These are phyloP conservation scores for Metaphire vulgaris DNA, from an alignment of 1,140 invertebrate genomes.

Conservation along the genomic window DNA sequence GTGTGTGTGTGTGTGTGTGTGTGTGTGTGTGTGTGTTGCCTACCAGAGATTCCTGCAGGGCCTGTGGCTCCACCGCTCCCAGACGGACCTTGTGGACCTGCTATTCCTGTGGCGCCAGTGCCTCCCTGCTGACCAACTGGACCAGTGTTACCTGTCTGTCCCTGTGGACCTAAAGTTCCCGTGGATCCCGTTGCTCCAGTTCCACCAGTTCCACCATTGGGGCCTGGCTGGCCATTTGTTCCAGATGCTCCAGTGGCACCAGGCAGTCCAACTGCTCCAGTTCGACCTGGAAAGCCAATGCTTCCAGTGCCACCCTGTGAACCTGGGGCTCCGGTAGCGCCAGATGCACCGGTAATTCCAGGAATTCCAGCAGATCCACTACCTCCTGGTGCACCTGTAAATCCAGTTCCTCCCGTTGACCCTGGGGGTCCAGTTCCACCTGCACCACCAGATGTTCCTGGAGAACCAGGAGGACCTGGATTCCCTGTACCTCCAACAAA, in stretches of 20 bases:
- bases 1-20: no score
- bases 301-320: constrained; percentile 12
- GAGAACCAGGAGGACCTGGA: constrained; percentile 4
- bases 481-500: not conserved
- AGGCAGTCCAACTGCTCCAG: constrained; percentile 2
- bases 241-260: constrained; percentile 5
- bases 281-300: constrained; percentile 10
- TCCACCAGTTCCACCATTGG: not conserved
- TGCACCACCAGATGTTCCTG: constrained; percentile 11
- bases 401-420: not conserved
- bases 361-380: constrained; percentile 6
- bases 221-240: not conserved
- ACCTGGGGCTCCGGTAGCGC: constrained; percentile 1
- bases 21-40: no score
- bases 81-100: not conserved
- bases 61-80: not conserved
- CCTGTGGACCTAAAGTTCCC: constrained; percentile 6
- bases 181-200: not conserved
- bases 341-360: constrained; percentile 11
- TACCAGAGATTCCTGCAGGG: not conserved
- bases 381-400: constrained; percentile 8
- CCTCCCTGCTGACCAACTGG: not conserved
- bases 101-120: not conserved
- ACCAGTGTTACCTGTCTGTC: not conserved
- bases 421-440: constrained; percentile 9